phyloP scores from a whole-genome alignment of 2,797 vertebrate genomes.

The Scyliorhinus canicula region DNA sequence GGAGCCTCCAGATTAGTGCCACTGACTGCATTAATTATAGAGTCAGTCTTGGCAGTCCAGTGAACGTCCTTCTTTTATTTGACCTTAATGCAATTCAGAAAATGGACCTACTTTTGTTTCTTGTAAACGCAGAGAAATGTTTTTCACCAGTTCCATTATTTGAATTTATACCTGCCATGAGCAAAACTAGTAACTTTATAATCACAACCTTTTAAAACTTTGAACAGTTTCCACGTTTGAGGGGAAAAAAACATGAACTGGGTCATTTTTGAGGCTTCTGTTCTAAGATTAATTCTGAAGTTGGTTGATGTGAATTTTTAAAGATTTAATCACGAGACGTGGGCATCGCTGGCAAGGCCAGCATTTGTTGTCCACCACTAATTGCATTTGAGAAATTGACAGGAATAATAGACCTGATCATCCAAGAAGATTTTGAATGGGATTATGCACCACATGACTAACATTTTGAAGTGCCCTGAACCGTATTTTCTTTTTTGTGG shows the following conservation, averaged over 20 bases:
- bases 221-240: neutral
- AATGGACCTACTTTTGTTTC: neutral
- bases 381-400: neutral
- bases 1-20: slow-evolving; percentile 44
- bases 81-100: neutral
- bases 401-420: neutral
- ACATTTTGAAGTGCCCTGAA: neutral
- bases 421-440: neutral
- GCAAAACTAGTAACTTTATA: neutral
- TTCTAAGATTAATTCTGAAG: neutral
- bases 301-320: neutral
- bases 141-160: neutral
- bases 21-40: slow-evolving; percentile 47
- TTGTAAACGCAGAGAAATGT: neutral
- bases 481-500: neutral
- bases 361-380: too few relatives aligned
- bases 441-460: neutral
- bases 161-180: neutral
- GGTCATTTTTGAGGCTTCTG: neutral
- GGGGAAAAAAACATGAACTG: neutral
- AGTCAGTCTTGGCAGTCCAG: slow-evolving; percentile 42
- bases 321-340: too few relatives aligned
- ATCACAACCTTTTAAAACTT: neutral
- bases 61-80: neutral
- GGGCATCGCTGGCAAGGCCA: too few relatives aligned